Conservation (phyloP, 2,888 invertebrate species). For the Melanostoma scalare region DNA sequence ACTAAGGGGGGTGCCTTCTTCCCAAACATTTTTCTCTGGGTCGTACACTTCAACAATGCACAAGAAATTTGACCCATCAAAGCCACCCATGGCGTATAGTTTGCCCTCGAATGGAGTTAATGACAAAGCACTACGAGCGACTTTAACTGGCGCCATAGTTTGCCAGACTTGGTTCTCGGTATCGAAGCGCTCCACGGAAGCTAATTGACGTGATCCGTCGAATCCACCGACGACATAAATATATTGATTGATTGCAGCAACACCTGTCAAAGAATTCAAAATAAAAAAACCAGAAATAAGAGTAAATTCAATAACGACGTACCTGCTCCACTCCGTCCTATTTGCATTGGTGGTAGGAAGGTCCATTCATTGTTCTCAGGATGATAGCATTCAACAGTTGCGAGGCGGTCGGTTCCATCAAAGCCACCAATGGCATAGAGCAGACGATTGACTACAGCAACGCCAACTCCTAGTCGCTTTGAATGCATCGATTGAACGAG, state of each 20-base stretch:
- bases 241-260: constrained; percentile 91
- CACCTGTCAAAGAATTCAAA: constrained; percentile 83
- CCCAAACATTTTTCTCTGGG: constrained; percentile 89
- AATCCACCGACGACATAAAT: constrained; percentile 98
- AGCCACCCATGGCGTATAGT: constrained; percentile 96
- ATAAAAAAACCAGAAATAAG: not conserved
- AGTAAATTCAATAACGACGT: constrained; percentile 42
- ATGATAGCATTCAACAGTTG: constrained; percentile 94
- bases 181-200: constrained; percentile 93
- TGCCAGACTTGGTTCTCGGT: constrained; percentile 92
- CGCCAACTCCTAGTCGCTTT: constrained; percentile 91
- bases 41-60: constrained; percentile 95
- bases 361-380: constrained; percentile 96
- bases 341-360: constrained; percentile 89
- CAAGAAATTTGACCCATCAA: constrained; percentile 93
- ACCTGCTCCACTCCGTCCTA: constrained; percentile 93
- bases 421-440: constrained; percentile 94
- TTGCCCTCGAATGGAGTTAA: constrained; percentile 93
- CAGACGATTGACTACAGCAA: constrained; percentile 89
- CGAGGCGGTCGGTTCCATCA: constrained; percentile 90
- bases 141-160: constrained; percentile 88
- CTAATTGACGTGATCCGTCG: constrained; percentile 91
- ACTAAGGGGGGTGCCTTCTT: constrained; percentile 88
- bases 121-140: constrained; percentile 93
- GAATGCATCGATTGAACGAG: constrained; percentile 88